Conservation (phyloP, 2,888 invertebrate genomes). For the Metallyticus violacea region DNA sequence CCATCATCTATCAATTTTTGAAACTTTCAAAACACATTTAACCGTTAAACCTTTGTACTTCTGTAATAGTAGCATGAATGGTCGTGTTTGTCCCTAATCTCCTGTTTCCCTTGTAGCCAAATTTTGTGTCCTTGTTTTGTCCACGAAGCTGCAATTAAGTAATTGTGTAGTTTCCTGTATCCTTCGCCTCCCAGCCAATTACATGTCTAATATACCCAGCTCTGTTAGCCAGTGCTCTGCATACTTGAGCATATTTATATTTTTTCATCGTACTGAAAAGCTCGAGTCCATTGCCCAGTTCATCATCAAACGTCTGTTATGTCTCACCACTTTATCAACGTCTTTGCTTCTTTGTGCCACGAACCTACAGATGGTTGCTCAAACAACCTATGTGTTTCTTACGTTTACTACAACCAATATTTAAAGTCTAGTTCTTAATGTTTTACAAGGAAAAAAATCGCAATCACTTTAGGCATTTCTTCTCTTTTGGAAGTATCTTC, state of each 20-base stretch:
- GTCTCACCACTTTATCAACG: not conserved
- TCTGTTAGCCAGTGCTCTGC: not conserved
- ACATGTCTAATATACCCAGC: not conserved
- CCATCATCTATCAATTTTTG: no score
- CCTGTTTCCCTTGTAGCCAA: not conserved
- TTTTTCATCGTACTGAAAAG: not conserved
- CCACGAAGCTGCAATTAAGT: not conserved
- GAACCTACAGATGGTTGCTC: no score
- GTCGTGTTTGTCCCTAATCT: not conserved
- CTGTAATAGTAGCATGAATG: no score
- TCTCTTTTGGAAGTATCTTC: no score
- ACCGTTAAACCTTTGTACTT: no score
- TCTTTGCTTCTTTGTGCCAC: not conserved
- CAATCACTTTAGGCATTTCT: no score
- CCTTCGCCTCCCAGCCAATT: not conserved
- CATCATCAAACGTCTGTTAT: not conserved
- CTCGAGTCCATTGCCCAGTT: not conserved
- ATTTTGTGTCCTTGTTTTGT: not conserved
- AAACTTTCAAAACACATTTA: no score
- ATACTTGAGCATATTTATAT: not conserved
- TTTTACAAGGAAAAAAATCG: no score
- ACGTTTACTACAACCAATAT: no score
- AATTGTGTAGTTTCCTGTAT: not conserved
- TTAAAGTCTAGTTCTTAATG: no score
- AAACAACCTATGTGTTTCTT: no score